These are phyloP conservation scores for Drosophila micromelanica DNA, from an alignment of 1,140 invertebrate genomes.

Conservation along the genomic window DNA sequence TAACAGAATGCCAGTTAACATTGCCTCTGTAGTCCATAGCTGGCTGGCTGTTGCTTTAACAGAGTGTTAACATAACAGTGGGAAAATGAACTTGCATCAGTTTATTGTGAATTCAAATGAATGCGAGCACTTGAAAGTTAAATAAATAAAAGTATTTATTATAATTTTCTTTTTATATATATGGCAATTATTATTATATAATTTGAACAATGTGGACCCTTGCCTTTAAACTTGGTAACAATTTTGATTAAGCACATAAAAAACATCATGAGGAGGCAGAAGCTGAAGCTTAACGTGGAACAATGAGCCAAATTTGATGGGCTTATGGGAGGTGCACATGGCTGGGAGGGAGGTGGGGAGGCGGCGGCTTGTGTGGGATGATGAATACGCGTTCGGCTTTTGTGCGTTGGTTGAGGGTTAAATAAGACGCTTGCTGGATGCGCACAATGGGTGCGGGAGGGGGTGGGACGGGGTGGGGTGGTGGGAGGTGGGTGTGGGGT, in stretches of 20 bases:
- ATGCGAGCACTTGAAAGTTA: background rate
- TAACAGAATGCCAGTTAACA: conserved; percentile 45
- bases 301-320: conserved; percentile 67
- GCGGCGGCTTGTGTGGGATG: background rate
- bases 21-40: conserved; percentile 13
- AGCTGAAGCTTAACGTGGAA: conserved; percentile 36
- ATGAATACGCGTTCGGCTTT: conserved; percentile 30
- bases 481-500: background rate
- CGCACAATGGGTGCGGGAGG: background rate
- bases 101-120: background rate
- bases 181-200: no score
- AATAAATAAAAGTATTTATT: background rate
- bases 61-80: conserved; percentile 12
- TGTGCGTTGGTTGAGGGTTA: conserved; percentile 28
- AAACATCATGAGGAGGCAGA: conserved; percentile 17
- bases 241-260: conserved; percentile 32
- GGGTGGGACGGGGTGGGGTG: background rate
- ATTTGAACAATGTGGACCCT: no score
- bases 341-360: background rate
- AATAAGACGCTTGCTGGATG: conserved; percentile 30
- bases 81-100: background rate
- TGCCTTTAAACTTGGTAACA: background rate
- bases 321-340: conserved; percentile 3
- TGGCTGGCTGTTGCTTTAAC: conserved; percentile 8
- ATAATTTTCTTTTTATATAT: background rate